phyloP scores from a whole-genome alignment of 2,888 invertebrate species.

The Caenorhabditis macrosperma region DNA sequence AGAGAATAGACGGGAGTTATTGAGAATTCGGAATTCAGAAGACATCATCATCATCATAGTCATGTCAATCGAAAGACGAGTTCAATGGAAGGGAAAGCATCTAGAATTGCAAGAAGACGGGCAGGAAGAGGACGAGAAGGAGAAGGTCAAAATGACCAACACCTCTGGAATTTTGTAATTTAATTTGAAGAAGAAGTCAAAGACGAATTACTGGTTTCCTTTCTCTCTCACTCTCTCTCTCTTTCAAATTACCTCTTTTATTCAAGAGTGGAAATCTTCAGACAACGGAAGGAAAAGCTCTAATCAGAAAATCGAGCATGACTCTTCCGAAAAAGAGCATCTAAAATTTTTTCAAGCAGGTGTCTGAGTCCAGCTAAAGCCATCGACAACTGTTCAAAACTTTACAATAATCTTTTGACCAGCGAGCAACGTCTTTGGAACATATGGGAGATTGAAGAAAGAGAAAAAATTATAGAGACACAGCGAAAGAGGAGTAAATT shows the following conservation, averaged over 20 bases:
- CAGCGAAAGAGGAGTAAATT: neutral
- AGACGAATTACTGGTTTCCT: neutral
- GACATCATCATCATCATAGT: neutral
- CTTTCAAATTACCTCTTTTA: conserved; percentile 12
- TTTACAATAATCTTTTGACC: too few species aligned
- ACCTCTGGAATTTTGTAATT: conserved; percentile 43
- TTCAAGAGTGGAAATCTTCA: too few species aligned
- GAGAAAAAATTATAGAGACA: neutral
- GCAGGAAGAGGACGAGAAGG: neutral
- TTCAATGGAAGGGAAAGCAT: neutral
- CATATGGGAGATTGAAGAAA: too few species aligned
- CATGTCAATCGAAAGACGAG: neutral
- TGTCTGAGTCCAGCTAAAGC: too few species aligned
- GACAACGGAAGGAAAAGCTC: too few species aligned
- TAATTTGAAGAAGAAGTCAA: conserved; percentile 24
- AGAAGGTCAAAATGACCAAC: conserved; percentile 36
- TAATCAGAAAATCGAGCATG: too few species aligned
- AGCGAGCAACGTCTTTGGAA: too few species aligned
- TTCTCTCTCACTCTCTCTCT: too few species aligned
- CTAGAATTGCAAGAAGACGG: neutral
- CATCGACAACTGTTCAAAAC: too few species aligned
- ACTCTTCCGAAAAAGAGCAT: too few species aligned
- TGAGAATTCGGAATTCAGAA: neutral
- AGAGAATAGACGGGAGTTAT: neutral
- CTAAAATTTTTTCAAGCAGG: too few species aligned